Base-by-base conservation (phyloP, 1,140 invertebrate species). In the Drosophila bifasciata region DNA sequence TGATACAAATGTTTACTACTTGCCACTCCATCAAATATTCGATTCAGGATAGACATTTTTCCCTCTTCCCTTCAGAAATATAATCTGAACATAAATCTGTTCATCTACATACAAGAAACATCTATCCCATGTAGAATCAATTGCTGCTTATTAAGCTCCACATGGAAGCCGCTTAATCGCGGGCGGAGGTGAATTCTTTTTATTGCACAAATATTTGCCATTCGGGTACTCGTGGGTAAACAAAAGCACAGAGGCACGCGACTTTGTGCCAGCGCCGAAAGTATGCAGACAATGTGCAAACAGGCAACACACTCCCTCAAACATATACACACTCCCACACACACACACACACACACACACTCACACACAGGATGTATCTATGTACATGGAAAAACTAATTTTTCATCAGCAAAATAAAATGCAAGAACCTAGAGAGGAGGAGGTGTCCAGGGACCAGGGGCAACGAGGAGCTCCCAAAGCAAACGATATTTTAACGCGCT, bases 281-380 rank as follows among this genome's bases (percentile, higher is more conserved):
- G 83, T 88, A 88, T 88, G 83, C 83, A 88, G 84, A 88, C 83
- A 83, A 88, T 88, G 79, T 86, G 83, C 83, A 86, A 86, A 86
- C 81, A 85, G 72, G 59, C 52, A 68, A 39, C 55, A 67, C 56
- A 59, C 36, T 46, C 40, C 50, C 45, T 36, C 49, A 36, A 7
- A 67, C 48, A 56, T 9, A 36, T 48, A 52, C 50, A 52, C 59
- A 36, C 36, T 17, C 49, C 32, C 41, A 36, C 46, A 56, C n/a
- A 36, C 52, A 52, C 50, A 52, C 59, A 36, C 36, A 21, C 49
- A 40, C 41, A 36, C 46, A 45, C 44, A 16, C 25, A 32, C 58
- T 36, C 51, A 36, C 43, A 40, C 16, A 36, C 19, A 40, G 57
- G 70, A 63, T 69, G 67, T 69, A 77, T 85, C 67, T 68, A 79